Base-by-base conservation (phyloP, 2,888 invertebrate genomes). In the Xanthia icteritia region DNA sequence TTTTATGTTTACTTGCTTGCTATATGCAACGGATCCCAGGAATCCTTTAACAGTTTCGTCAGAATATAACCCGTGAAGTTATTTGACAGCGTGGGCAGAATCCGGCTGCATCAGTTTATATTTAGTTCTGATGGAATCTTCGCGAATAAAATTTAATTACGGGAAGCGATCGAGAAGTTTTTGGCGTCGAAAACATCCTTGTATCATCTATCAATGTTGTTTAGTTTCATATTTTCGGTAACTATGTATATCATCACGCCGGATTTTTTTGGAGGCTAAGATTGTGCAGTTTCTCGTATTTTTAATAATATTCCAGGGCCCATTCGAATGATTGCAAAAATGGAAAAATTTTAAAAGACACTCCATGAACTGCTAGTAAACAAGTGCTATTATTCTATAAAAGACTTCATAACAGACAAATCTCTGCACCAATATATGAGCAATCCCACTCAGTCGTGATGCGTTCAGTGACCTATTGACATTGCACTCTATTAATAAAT, bases 91-190 rank as follows among this genome's bases (percentile, higher is more conserved):
- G 86, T 86, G 74, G 77, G 82, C 9, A 5, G 69, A 79, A 64
- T 80, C 76, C 81, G 82, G 76, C 15, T 72, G 79, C 77, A 79
- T 65, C 51, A 36, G n/a, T 56, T 27, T 86, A 81, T 77, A 80
- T 83, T 78, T 86, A 88, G 80, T 20, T 54, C n/a, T 82, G 81
- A 84, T 82, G 71, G 66, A 67, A 86, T 9, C 64, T 69, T 82
- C 74, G 63, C 65, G 58, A 79, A 84, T 80, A 84, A 65, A 79
- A 48, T 80, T 86, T 88, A 77, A 87, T 88, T 81, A 80, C 79
- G 70, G 87, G 87, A 88, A 79, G 81, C n/a, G 11, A 69, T 76
- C 13, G 23, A 51, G 39, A 17, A 39, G 45, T 48, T 76, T 71
- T 58, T 75, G 74, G 81, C 76, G 72, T 68, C 27, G 27, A 58